Evolutionary conservation across 1,140 invertebrate species (phyloP).

Genomic region (Micrasema longulum): DNA sequence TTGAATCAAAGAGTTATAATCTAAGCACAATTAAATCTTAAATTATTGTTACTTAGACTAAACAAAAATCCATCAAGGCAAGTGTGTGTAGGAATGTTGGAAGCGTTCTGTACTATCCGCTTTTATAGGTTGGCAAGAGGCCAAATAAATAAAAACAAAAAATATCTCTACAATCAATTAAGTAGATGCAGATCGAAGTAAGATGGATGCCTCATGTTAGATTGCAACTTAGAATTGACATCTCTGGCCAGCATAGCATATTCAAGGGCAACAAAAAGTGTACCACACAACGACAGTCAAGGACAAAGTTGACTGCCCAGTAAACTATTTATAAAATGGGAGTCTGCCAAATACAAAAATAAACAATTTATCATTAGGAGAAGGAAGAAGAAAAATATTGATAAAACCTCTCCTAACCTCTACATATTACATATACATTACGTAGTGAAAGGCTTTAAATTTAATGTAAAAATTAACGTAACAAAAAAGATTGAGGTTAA

Average conservation of each 20-base stretch:
- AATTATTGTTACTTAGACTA: constrained; percentile 24
- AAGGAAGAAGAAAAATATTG: too few relatives aligned
- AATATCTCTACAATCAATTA: not conserved
- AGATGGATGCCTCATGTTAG: too few relatives aligned
- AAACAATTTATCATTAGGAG: too few relatives aligned
- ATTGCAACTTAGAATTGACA: not conserved
- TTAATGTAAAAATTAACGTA: too few relatives aligned
- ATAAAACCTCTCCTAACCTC: too few relatives aligned
- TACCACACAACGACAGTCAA: constrained; percentile 7
- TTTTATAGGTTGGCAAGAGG: constrained; percentile 7
- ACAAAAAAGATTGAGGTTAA: too few relatives aligned
- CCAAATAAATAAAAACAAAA: constrained; percentile 16
- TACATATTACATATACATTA: too few relatives aligned
- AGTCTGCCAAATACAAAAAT: not conserved
- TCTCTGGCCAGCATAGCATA: not conserved
- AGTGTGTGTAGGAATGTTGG: constrained; percentile 8
- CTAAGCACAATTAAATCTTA: not conserved
- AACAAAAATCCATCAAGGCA: constrained; percentile 32
- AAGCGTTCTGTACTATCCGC: constrained; percentile 1
- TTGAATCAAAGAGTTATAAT: too few relatives aligned
- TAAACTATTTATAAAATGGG: not conserved
- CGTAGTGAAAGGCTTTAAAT: too few relatives aligned
- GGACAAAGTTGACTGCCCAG: constrained; percentile 29
- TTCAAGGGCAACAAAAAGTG: constrained; percentile 14
- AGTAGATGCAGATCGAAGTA: too few relatives aligned